These are phyloP conservation scores for Australoheros facetus DNA, from an alignment of 2,797 vertebrate genomes.

Conservation along the genomic window DNA sequence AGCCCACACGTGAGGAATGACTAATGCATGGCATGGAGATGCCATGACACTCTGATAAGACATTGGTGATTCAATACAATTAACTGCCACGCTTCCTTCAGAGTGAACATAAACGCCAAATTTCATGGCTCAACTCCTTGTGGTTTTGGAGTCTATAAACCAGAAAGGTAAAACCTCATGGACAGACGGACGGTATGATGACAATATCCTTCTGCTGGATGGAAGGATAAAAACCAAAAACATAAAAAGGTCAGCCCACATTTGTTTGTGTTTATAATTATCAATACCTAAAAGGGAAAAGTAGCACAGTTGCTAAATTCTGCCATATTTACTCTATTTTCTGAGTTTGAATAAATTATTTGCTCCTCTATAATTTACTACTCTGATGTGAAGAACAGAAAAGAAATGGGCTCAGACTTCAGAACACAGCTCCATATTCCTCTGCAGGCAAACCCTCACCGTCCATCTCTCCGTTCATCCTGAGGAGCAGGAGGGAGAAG, in stretches of 20 bases:
- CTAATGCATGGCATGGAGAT: constrained; percentile 20
- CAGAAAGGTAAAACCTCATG: too few species aligned
- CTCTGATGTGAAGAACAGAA: constrained; percentile 43
- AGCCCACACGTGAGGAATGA: constrained; percentile 5
- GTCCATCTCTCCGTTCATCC: background rate
- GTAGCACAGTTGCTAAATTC: background rate
- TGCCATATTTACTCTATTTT: constrained; percentile 18
- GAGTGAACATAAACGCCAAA: constrained; percentile 27
- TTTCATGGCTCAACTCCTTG: too few species aligned
- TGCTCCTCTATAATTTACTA: constrained; percentile 66
- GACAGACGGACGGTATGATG: too few species aligned
- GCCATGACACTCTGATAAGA: constrained; percentile 21
- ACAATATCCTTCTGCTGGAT: too few species aligned
- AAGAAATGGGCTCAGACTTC: background rate
- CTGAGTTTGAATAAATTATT: constrained; percentile 60
- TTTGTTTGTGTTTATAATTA: background rate
- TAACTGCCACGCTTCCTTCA: constrained; percentile 26
- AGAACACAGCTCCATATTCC: rapidly evolving
- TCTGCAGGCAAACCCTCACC: background rate
- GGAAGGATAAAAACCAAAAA: background rate
- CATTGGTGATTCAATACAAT: constrained; percentile 20
- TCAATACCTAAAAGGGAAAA: background rate
- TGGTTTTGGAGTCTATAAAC: too few species aligned
- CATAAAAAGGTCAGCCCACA: background rate
- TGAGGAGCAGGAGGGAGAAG: background rate